phyloP scores from a whole-genome alignment of 2,888 invertebrate species.

The Hydriomena furcata region DNA sequence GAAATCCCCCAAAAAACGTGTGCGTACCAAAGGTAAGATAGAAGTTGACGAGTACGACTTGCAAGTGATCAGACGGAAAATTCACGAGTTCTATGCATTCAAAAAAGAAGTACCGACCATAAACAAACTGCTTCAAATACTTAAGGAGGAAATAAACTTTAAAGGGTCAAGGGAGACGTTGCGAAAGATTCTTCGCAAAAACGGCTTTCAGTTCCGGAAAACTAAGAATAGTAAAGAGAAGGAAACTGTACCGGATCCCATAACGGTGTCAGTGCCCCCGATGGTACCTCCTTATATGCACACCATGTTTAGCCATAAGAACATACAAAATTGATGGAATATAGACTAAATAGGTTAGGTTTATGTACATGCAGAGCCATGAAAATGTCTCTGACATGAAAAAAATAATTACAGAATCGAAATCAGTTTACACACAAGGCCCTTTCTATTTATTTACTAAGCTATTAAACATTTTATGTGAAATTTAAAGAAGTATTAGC shows the following conservation, averaged over 20 bases:
- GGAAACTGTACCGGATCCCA: slow-evolving; percentile 57
- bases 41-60: slow-evolving; percentile 76
- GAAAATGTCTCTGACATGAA: not conserved
- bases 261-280: slow-evolving; percentile 61
- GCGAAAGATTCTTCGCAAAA: slow-evolving; percentile 72
- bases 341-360: not conserved
- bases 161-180: slow-evolving; percentile 75
- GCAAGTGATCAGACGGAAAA: slow-evolving; percentile 72
- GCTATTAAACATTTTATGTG: too few species aligned
- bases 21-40: slow-evolving; percentile 74
- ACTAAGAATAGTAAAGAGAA: slow-evolving; percentile 76
- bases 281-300: slow-evolving; percentile 75
- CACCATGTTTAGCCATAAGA: slow-evolving; percentile 75
- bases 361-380: slow-evolving; percentile 5
- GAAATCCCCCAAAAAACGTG: slow-evolving; percentile 70
- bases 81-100: slow-evolving; percentile 76
- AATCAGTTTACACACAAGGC: too few species aligned
- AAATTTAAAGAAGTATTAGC: too few species aligned
- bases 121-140: slow-evolving; percentile 71
- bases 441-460: too few species aligned
- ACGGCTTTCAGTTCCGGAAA: slow-evolving; percentile 77
- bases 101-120: slow-evolving; percentile 79
- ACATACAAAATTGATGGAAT: slow-evolving; percentile 48
- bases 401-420: too few species aligned
- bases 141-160: slow-evolving; percentile 75